Conservation (phyloP, 2,113 vertebrate species). For the Ariopsis seemanni region DNA sequence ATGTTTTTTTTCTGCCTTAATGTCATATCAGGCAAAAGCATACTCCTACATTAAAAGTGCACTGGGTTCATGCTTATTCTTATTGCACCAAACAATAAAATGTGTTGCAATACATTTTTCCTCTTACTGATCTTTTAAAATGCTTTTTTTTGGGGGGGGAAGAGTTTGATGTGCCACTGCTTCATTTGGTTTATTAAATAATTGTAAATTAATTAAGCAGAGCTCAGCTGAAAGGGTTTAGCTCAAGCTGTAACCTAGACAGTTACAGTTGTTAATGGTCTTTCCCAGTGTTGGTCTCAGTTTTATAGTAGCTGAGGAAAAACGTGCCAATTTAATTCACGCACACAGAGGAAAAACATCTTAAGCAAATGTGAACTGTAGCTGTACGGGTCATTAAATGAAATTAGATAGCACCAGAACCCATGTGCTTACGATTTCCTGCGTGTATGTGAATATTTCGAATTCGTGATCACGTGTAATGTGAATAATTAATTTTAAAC, state of each 20-base stretch:
- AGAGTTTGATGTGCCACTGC: neutral
- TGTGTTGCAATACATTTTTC: neutral
- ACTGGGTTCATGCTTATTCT: neutral
- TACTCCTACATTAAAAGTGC: neutral
- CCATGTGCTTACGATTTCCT: neutral
- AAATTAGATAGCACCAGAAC: neutral
- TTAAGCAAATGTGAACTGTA: neutral
- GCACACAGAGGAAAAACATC: neutral
- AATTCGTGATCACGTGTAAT: too few species aligned
- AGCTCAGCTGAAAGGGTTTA: neutral
- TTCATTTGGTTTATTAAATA: neutral
- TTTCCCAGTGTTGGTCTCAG: neutral
- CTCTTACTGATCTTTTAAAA: neutral
- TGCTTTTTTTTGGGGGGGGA: too few species aligned
- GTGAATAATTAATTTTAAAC: neutral
- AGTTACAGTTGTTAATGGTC: neutral
- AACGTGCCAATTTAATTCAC: neutral
- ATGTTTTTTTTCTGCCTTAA: neutral
- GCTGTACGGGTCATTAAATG: neutral
- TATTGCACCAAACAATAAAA: neutral
- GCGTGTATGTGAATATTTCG: too few species aligned
- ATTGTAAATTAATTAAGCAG: neutral
- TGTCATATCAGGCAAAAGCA: constrained; percentile 19
- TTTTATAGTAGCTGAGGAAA: neutral
- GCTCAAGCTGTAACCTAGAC: neutral